phyloP scores from a whole-genome alignment of 2,113 vertebrate genomes.

The Gorsachius goisagi region DNA sequence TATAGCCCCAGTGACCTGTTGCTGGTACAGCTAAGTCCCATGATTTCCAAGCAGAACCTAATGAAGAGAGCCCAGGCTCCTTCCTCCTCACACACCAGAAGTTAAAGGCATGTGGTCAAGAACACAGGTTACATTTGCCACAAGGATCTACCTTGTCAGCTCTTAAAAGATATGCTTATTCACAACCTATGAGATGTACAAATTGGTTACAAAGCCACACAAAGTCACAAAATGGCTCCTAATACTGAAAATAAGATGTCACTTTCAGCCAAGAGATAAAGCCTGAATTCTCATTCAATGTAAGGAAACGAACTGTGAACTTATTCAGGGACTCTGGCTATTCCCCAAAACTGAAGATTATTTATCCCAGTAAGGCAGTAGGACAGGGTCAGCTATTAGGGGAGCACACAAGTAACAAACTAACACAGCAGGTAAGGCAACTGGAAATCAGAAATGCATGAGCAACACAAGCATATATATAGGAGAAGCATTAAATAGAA shows the following conservation, averaged over 20 bases:
- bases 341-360: not conserved
- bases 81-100: not conserved
- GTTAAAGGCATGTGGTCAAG: not conserved
- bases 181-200: not conserved
- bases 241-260: not conserved
- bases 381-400: not conserved
- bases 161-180: not conserved
- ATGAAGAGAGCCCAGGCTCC: not conserved
- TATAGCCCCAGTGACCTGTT: not conserved
- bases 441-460: not conserved
- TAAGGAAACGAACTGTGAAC: not conserved
- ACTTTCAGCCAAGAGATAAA: not conserved
- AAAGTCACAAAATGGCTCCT: not conserved
- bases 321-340: not conserved
- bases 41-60: not conserved
- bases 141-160: not conserved
- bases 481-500: not conserved
- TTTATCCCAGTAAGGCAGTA: not conserved
- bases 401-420: not conserved
- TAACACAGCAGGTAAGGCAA: not conserved
- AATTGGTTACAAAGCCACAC: not conserved
- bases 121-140: not conserved
- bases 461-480: not conserved
- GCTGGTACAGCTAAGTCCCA: not conserved
- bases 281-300: not conserved